These are phyloP conservation scores for Pimephales promelas DNA, from an alignment of 2,113 vertebrate species.

Conservation along the genomic window DNA sequence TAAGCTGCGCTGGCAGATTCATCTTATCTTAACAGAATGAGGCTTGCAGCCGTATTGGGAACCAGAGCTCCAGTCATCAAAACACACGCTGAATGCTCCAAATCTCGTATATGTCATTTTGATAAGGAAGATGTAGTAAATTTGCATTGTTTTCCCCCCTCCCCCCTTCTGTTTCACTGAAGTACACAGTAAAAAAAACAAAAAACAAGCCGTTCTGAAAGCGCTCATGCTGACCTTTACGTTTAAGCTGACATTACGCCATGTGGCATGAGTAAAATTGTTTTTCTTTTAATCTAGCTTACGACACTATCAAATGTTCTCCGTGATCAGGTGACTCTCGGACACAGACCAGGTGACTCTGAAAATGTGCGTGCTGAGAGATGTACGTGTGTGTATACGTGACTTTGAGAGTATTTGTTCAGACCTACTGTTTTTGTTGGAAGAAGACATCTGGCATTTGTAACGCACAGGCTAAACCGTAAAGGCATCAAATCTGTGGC, in stretches of 20 bases:
- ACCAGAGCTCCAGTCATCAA: constrained; percentile 16
- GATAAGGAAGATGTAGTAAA: constrained; percentile 5
- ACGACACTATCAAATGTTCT: neutral
- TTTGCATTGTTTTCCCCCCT: neutral
- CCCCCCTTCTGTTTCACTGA: neutral
- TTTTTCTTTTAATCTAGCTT: neutral
- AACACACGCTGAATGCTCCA: neutral
- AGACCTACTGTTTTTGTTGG: too few species aligned
- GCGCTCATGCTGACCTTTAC: neutral
- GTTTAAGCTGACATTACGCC: neutral
- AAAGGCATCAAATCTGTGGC: neutral
- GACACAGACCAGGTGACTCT: neutral
- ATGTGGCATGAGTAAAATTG: neutral
- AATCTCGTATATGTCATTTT: constrained; percentile 30
- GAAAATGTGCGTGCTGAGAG: neutral
- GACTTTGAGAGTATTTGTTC: too few species aligned
- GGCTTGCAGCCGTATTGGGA: neutral
- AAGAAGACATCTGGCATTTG: too few species aligned
- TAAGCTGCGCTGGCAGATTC: constrained; percentile 31
- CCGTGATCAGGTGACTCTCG: neutral
- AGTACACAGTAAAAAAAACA: neutral
- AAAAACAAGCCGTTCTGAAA: neutral
- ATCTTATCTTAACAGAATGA: constrained; percentile 35
- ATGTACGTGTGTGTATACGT: neutral
- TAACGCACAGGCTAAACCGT: too few species aligned